phyloP scores from a whole-genome alignment of 2,888 invertebrate genomes.

The Idaea straminata region DNA sequence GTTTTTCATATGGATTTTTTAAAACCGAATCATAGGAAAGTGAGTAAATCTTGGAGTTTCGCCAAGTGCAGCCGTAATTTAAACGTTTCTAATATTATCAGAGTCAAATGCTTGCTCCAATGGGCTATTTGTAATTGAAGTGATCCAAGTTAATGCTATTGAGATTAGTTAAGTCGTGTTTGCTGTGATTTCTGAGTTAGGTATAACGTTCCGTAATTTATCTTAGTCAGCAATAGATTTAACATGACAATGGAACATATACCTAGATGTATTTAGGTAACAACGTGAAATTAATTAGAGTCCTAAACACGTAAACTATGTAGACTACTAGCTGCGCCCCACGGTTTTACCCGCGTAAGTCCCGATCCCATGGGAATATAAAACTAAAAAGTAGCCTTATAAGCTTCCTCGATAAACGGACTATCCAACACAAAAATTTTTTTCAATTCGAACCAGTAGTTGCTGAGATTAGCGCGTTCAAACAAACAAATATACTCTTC shows the following conservation, averaged over 20 bases:
- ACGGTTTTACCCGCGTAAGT: too few species aligned
- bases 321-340: too few species aligned
- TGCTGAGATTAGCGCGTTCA: too few species aligned
- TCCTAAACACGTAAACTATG: too few species aligned
- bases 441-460: too few species aligned
- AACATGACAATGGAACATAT: background rate
- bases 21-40: background rate
- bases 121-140: conserved; percentile 10
- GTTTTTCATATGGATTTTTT: background rate
- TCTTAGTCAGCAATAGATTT: background rate
- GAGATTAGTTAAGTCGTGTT: background rate
- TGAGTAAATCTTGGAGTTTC: conserved; percentile 11
- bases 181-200: background rate
- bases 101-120: conserved; percentile 18
- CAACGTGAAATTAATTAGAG: background rate
- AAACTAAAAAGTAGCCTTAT: too few species aligned
- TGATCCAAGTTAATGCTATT: conserved; percentile 1
- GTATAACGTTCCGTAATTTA: background rate
- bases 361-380: too few species aligned
- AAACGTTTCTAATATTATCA: conserved; percentile 15
- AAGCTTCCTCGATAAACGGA: too few species aligned
- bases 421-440: too few species aligned
- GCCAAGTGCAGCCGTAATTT: conserved; percentile 20
- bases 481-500: too few species aligned
- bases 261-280: background rate